Base-by-base conservation (phyloP, 2,113 vertebrate species). In the Ceyx margarethae region DNA sequence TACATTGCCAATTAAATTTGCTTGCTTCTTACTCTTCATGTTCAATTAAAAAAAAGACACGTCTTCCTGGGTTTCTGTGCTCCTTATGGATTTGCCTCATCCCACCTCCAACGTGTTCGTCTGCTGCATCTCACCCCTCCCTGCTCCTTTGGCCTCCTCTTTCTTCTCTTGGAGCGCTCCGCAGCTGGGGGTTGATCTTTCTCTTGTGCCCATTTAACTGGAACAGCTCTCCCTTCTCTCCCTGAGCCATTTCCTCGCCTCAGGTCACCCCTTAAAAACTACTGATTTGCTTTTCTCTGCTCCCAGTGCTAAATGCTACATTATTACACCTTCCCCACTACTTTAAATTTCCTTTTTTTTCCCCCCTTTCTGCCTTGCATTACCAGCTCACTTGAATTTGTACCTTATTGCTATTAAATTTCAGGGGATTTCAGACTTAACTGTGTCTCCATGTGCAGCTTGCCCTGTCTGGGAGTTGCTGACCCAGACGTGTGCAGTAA, bases 1-100 rank as follows among this genome's bases (percentile, higher is more conserved):
- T 77, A 93, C 89, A 25, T 83, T 94, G 68, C 95, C 85, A 79
- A 46, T 97, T 88, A 91, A 93, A 74, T 77, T 81, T 89, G 62
- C 74, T 80, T 54, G 78, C 64, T 81, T 85, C 56, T 85, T 92
- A 65, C 50, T 17, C 21, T 83, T 94, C 42, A 6, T 45, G 37
- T 45, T 72, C 77, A 72, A 29, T 78, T 62, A 48, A 42, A 82
- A 42, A 66, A 16, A 51, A 45, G 64, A 19, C 22, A 6, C 3
- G 9, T 67, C 82, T 91, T 86, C 35, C 78, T 35, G 45, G 64
- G 21, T 88, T 85, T 87, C 87, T 62, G 29, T 35, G 56, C 42
- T 93, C 72, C 46, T 43, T 8, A 6, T 0, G 4, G 58, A 23
- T 90, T 85, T 51, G 50, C 73, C 73, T 83, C 58, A 58, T 75